Conservation (phyloP, 2,888 invertebrate genomes). For the Pseudoips prasinana region DNA sequence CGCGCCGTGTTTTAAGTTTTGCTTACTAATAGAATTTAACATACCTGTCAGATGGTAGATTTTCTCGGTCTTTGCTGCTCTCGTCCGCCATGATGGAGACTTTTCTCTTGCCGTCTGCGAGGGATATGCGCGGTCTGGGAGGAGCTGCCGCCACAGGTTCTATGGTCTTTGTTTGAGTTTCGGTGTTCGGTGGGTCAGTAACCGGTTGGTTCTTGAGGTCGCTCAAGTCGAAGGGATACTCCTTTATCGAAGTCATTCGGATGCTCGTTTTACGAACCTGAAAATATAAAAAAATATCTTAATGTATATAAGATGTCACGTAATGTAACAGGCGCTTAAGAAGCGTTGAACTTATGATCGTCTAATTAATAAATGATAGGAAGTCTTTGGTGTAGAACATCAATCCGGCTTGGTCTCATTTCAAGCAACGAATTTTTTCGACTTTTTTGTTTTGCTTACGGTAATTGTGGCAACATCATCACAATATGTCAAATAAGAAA, state of each 20-base stretch:
- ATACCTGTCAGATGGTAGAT: constrained; percentile 84
- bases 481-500: no score
- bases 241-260: constrained; percentile 79
- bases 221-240: constrained; percentile 77
- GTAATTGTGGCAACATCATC: no score
- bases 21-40: no score
- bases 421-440: no score
- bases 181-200: neutral
- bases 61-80: constrained; percentile 83
- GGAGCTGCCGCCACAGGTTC: neutral
- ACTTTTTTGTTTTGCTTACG: no score
- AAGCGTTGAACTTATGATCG: no score
- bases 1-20: no score
- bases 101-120: constrained; percentile 76
- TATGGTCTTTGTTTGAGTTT: neutral
- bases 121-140: constrained; percentile 20
- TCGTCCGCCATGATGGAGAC: constrained; percentile 85
- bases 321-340: no score
- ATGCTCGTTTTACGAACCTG: constrained; percentile 77
- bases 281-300: constrained; percentile 22
- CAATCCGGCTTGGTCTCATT: no score
- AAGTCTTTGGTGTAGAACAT: no score
- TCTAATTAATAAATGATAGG: no score
- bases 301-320: neutral
- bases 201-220: constrained; percentile 61